A percentile compares a stretch with the other conserved stretches of the same genome.
Evolutionary conservation across 2,113 vertebrate species (phyloP).

Genomic region (Mormoops blainvillei): DNA sequence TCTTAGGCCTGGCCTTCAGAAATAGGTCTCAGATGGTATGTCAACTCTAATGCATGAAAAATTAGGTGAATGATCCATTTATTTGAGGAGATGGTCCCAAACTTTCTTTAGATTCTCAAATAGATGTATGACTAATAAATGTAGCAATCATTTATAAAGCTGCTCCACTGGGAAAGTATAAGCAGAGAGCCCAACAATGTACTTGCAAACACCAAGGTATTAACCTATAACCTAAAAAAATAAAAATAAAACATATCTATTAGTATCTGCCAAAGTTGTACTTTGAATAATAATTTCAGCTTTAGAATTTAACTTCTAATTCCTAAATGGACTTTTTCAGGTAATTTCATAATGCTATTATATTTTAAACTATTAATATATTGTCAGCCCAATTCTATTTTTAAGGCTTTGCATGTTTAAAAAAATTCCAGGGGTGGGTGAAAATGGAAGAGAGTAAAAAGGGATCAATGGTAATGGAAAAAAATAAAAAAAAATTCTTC

Average conservation of each 20-base stretch:
- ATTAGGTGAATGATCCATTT: not conserved
- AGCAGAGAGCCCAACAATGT: not conserved
- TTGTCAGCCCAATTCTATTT: not conserved
- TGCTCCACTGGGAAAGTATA: not conserved
- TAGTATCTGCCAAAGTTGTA: not conserved
- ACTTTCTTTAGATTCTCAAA: not conserved
- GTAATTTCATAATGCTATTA: not conserved
- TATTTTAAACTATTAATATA: not conserved
- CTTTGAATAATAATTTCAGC: not conserved
- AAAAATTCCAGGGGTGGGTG: no score
- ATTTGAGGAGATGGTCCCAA: not conserved
- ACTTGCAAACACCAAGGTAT: conserved; percentile 3
- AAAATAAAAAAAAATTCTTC: no score
- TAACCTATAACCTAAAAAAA: not conserved
- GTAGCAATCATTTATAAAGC: not conserved
- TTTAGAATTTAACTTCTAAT: not conserved
- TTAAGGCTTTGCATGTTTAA: not conserved
- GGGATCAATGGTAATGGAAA: no score
- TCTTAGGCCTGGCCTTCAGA: not conserved
- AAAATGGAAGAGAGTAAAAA: no score
- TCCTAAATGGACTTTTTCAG: not conserved
- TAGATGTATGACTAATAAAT: not conserved
- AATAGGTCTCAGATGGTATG: not conserved
- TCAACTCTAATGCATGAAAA: not conserved
- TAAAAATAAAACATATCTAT: not conserved